Conservation (phyloP, 2,797 vertebrate genomes). For the Sternotherus odoratus region DNA sequence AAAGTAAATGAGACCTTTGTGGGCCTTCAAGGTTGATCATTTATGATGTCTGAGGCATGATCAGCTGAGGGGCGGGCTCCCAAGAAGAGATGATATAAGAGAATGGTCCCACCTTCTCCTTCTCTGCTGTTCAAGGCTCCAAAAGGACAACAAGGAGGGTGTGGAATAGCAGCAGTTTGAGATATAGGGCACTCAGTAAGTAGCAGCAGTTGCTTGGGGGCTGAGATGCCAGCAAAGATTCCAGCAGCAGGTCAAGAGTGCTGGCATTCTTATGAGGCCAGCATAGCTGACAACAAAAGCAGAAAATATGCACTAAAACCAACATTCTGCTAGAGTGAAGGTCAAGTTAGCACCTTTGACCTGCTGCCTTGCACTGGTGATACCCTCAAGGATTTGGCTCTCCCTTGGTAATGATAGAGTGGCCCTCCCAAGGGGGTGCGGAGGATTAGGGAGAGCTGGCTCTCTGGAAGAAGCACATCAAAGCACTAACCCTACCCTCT, state of each 20-base stretch:
- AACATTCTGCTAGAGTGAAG: neutral
- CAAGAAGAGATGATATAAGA: neutral
- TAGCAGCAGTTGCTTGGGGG: neutral
- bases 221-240: neutral
- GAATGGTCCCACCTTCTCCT: neutral
- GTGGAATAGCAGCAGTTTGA: neutral
- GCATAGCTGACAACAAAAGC: neutral
- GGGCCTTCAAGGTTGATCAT: neutral
- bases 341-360: neutral
- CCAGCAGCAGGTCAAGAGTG: neutral
- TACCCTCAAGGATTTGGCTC: too few relatives aligned
- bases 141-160: neutral
- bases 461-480: neutral
- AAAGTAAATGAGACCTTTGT: neutral
- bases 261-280: neutral
- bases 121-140: neutral
- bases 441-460: neutral
- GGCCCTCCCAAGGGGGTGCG: neutral
- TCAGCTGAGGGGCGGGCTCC: neutral
- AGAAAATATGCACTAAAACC: neutral
- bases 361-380: neutral
- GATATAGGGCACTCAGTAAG: neutral
- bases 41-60: neutral
- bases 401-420: neutral
- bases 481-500: neutral